These are phyloP conservation scores for Enteromius anoplus DNA, from an alignment of 2,797 vertebrate genomes.

Conservation along the genomic window DNA sequence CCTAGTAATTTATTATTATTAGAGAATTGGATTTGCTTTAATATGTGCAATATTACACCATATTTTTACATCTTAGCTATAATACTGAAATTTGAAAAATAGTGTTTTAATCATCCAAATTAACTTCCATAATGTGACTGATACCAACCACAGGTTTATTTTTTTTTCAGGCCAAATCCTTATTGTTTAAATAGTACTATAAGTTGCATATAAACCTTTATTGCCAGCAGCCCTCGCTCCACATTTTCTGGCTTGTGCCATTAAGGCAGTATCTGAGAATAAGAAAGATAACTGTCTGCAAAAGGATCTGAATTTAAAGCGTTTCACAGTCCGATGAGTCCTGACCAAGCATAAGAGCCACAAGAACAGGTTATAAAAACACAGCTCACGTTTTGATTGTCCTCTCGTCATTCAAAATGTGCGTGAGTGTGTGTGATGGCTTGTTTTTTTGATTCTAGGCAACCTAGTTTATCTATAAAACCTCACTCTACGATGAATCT, in stretches of 20 bases:
- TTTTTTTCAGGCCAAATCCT: background rate
- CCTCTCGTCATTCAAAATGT: slow-evolving; percentile 19
- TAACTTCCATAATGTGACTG: background rate
- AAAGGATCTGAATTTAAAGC: slow-evolving; percentile 59
- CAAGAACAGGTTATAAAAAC: slow-evolving; percentile 38
- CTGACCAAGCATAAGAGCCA: slow-evolving; percentile 55
- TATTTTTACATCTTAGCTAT: background rate
- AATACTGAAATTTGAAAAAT: background rate
- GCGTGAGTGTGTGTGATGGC: background rate
- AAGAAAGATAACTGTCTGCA: slow-evolving; percentile 51
- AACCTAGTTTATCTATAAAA: slow-evolving; percentile 24
- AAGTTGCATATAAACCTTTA: background rate
- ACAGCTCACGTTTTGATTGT: slow-evolving; percentile 26
- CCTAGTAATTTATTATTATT: background rate
- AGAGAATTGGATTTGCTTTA: background rate
- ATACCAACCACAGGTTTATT: background rate
- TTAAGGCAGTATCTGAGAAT: slow-evolving; percentile 41
- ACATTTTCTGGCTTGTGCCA: slow-evolving; percentile 45
- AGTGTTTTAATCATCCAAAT: background rate
- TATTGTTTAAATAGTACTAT: background rate
- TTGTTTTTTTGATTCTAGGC: slow-evolving; percentile 5
- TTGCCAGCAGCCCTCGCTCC: slow-evolving; percentile 41
- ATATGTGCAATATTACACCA: background rate
- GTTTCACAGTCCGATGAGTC: slow-evolving; percentile 60
- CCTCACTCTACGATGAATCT: slow-evolving; percentile 19